A percentile compares a stretch with the other conserved stretches of the same genome.
Evolutionary conservation across 2,888 invertebrate species (phyloP).

Genomic region (Acanthococcus lagerstroemiae): DNA sequence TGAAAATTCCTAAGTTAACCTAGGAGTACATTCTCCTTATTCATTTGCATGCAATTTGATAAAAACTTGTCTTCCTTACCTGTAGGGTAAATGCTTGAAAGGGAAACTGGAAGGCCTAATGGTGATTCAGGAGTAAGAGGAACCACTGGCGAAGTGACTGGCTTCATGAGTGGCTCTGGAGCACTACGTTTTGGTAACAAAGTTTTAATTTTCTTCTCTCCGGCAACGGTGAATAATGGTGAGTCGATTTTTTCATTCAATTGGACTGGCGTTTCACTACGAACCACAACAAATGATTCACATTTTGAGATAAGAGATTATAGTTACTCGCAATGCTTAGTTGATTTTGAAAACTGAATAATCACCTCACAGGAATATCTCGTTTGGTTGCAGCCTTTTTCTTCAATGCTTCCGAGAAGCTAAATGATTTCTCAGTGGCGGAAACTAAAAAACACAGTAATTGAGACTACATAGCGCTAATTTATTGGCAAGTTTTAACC

Average conservation of each 20-base stretch:
- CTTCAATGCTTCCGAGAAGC: no score
- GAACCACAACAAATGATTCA: not conserved
- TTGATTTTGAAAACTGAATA: no score
- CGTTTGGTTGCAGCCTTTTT: no score
- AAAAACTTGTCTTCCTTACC: not conserved
- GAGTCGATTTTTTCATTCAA: not conserved
- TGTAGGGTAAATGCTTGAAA: not conserved
- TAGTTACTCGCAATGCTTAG: no score
- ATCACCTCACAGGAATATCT: no score
- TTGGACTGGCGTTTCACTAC: not conserved
- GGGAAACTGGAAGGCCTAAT: no score
- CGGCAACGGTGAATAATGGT: not conserved
- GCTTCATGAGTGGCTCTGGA: not conserved
- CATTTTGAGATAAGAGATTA: no score
- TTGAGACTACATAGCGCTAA: no score
- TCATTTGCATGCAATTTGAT: not conserved
- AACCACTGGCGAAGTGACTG: not conserved
- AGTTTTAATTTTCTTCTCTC: slow-evolving; percentile 41
- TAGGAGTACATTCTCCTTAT: not conserved
- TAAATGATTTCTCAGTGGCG: no score
- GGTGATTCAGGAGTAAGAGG: not conserved
- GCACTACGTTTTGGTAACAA: slow-evolving; percentile 39
- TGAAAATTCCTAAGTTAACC: not conserved
- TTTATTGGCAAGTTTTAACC: no score
- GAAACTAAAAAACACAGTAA: no score